Evolutionary conservation across 2,888 invertebrate genomes (phyloP).

Genomic region (Pollenia labialis): DNA sequence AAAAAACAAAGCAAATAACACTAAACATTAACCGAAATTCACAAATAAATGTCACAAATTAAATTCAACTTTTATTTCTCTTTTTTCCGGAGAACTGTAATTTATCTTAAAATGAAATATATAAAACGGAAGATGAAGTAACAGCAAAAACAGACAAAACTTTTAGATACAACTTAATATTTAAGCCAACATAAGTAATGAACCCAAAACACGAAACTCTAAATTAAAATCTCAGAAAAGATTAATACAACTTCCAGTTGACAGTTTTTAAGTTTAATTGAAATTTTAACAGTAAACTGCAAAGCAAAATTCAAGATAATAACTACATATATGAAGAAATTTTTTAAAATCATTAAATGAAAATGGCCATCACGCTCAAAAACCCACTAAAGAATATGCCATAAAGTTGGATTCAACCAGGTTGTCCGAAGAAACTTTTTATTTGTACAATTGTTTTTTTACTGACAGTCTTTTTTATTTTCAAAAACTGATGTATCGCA

Average conservation of each 20-base stretch:
- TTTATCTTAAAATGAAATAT: constrained; percentile 61
- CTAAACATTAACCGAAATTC: constrained; percentile 63
- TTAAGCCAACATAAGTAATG: constrained; percentile 58
- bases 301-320: not conserved
- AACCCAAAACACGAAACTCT: constrained; percentile 18
- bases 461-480: no score
- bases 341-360: no score
- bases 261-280: constrained; percentile 33
- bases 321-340: no score
- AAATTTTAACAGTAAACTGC: not conserved
- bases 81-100: constrained; percentile 40
- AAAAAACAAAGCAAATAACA: constrained; percentile 29
- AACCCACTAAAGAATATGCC: no score
- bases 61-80: constrained; percentile 61
- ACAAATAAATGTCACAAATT: constrained; percentile 72
- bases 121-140: not conserved
- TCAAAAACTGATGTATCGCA: no score
- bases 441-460: no score
- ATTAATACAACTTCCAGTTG: not conserved
- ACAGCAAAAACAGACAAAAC: not conserved
- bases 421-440: no score
- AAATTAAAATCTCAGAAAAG: constrained; percentile 16
- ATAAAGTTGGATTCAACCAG: no score
- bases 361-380: no score
- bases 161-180: constrained; percentile 50